Evolutionary conservation across 1,140 invertebrate genomes (phyloP), one percentile per base, ranked within the genome.

Genomic region (Wasmannia auropunctata): DNA sequence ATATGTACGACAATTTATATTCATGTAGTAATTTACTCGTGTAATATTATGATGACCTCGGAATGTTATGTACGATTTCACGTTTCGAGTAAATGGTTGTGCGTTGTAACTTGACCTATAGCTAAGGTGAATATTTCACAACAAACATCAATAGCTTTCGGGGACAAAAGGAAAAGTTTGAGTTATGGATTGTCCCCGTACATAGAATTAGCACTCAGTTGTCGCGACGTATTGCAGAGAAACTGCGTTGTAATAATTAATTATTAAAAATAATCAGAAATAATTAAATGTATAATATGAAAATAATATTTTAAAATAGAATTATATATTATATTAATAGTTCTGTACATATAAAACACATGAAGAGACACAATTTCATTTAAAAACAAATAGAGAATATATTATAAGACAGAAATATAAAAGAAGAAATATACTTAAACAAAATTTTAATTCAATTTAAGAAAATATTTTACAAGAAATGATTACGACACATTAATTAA

Each of bases 81-180:
- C n/a, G 6, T 40, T 51, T 34, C n/a, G 7, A 60, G 22, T 28
- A 40, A 70, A 14, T 2, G 16, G 6, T 43, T 7, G 3, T 25
- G 34, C 14, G n/a, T 80, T 56, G 5, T n/a, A 67, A 67, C 28
- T 28, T 28, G 49, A 69, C 37, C 34, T n/a, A 76, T 31, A 43
- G 43, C 60, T 37, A 56, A 31, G 5, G 10, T 86, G 31, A 58
- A 87, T 60, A 37, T 43, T 87, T 81, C 46, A 51, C 28, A 62
- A 62, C n/a, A 51, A 74, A 80, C 7, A 76, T 87, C 51, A 40
- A 87, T 88, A 83, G 34, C 14, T 19, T 58, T 14, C 16, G 16
- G 1, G 4, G 0, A 67, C 25, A 19, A 11, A 25, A 49, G n/a
- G 3, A 14, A 34, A 83, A 49, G 28, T 62, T 46, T 34, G 11